Base-by-base conservation (phyloP, 2,888 invertebrate species). In the Octonoba sinensis region DNA sequence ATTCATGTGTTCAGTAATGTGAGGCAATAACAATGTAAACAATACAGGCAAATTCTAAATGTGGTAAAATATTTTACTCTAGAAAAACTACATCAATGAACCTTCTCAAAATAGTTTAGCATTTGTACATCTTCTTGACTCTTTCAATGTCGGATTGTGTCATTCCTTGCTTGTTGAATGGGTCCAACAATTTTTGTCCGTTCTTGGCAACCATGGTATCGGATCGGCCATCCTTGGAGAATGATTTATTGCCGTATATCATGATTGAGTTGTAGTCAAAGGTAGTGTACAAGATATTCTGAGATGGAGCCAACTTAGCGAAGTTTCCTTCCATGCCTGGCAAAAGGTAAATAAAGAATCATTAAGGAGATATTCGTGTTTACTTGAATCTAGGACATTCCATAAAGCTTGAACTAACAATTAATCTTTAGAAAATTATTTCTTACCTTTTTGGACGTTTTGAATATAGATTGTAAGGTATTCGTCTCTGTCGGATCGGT, bases 401-500 rank as follows among this genome's bases (percentile, higher is more conserved):
- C 27, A 27, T 3, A 6, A 27, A 27, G 27, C 6, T 27, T 27
- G 6, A 27, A 27, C 27, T 27, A 3, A 3, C 3, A 27, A 27
- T 6, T 27, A 6, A 3, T 27, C 6, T 27, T 27, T 27, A 3
- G 3, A 15, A 1, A 44, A 18, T 8, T 27, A 62, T 49, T n/a
- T 16, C 13, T 64, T n/a, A 85, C 73, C 54, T 36, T 64, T 27
- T 18, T n/a, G 18, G 24, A 73, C 60, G 20, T 73, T 73, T 46
- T 62, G 51, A n/a, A 59, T 54, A 20, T 60, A 49, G 4, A 73
- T 86, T 22, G 84, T 86, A 20, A 88, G 85, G 82, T 85, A 87
- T n/a, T 86, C 85, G 81, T 87, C 88, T 27, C 87, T 84, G 84
- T 87, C 87, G 11, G 87, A 86, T 57, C 87, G 83, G 70, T 86